Percentiles rank a stretch among this genome's conserved stretches.
Evolutionary conservation across 2,113 vertebrate species (phyloP).

Genomic region (Calyptomena viridis): DNA sequence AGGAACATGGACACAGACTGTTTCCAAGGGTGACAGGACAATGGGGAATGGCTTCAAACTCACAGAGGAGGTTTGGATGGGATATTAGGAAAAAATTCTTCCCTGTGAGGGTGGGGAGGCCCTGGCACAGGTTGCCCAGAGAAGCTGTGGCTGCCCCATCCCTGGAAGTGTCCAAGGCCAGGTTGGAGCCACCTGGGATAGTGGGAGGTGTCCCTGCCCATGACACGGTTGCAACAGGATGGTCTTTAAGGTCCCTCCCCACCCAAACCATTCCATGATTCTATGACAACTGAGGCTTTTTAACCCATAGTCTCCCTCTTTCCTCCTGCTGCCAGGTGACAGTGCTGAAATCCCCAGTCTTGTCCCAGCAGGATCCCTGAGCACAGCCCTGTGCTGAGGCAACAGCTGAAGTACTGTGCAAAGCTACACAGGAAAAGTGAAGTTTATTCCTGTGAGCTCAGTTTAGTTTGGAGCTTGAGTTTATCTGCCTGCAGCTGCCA

Average conservation of each 20-base stretch:
- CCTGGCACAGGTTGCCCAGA: not conserved
- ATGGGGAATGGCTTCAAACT: not conserved
- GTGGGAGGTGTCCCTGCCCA: not conserved
- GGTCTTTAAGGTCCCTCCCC: not conserved
- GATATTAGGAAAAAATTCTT: not conserved
- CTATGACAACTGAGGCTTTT: not conserved
- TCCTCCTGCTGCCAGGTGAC: not conserved
- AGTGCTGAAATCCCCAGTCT: not conserved
- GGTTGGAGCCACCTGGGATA: not conserved
- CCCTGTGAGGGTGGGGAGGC: rapidly evolving
- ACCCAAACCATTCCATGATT: not conserved
- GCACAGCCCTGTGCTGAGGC: not conserved
- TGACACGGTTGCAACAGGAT: not conserved
- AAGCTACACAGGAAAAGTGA: not conserved
- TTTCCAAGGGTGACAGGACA: not conserved
- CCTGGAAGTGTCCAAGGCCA: not conserved
- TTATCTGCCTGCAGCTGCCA: not conserved
- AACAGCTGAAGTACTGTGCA: not conserved
- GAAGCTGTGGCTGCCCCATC: not conserved
- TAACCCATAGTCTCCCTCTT: not conserved
- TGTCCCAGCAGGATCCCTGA: not conserved
- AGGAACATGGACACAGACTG: not conserved
- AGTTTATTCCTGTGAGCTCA: not conserved
- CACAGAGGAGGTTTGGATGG: not conserved
- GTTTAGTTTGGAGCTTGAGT: not conserved